These are phyloP conservation scores for Colletes latitarsis DNA, from an alignment of 1,140 invertebrate genomes.

Conservation along the genomic window DNA sequence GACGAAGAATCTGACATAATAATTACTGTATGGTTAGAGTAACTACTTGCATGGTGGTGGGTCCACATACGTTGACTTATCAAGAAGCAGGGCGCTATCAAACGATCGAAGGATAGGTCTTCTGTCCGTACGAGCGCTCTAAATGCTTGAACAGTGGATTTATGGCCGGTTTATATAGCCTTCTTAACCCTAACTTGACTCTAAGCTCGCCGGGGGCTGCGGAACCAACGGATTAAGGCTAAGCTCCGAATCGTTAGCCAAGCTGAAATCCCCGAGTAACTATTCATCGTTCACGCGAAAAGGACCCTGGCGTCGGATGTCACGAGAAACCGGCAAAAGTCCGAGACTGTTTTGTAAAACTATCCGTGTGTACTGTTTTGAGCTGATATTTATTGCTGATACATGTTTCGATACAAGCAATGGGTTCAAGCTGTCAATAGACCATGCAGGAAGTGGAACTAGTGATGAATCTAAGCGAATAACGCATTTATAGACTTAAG, in stretches of 20 bases:
- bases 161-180: slow-evolving; percentile 47
- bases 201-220: slow-evolving; percentile 32
- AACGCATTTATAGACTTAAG: too few species aligned
- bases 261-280: slow-evolving; percentile 32
- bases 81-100: not conserved
- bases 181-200: slow-evolving; percentile 50
- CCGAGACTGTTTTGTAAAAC: not conserved
- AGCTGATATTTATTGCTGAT: too few species aligned
- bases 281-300: slow-evolving; percentile 18
- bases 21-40: too few species aligned
- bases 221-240: slow-evolving; percentile 43
- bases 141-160: slow-evolving; percentile 45
- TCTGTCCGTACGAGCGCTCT: slow-evolving; percentile 5
- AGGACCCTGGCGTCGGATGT: not conserved
- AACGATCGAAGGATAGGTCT: not conserved
- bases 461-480: too few species aligned
- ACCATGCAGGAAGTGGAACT: too few species aligned
- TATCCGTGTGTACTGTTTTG: not conserved
- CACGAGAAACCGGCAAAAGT: not conserved
- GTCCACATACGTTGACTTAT: not conserved
- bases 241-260: slow-evolving; percentile 35
- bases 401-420: too few species aligned
- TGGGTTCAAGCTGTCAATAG: too few species aligned
- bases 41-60: too few species aligned
- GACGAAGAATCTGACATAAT: too few species aligned